These are phyloP conservation scores for Linnaemya vulpina DNA, from an alignment of 2,888 invertebrate genomes.

Conservation along the genomic window DNA sequence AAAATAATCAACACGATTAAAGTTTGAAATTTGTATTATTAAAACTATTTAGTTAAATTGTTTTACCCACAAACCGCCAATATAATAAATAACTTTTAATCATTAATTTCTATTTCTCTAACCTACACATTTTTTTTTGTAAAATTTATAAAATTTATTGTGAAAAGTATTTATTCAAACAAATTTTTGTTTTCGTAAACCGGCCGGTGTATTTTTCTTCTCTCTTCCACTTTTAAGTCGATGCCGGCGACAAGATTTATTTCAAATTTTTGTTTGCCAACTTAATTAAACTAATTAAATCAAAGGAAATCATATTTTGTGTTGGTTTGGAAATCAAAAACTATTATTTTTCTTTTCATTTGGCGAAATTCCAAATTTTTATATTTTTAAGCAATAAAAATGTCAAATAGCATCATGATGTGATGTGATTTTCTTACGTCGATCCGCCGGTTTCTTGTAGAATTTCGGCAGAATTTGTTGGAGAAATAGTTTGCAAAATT, in stretches of 20 bases:
- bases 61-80: too few relatives aligned
- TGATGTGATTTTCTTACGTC: too few relatives aligned
- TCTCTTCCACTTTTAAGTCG: neutral
- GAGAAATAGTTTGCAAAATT: too few relatives aligned
- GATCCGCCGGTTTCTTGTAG: too few relatives aligned
- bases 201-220: constrained; percentile 39
- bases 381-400: too few relatives aligned
- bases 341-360: neutral
- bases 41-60: neutral
- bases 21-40: too few relatives aligned
- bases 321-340: too few relatives aligned
- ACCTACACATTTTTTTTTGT: neutral
- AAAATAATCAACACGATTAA: too few relatives aligned
- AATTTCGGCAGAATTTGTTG: too few relatives aligned
- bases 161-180: neutral
- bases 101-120: neutral
- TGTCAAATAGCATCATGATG: too few relatives aligned
- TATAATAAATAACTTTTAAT: too few relatives aligned
- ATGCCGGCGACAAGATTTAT: constrained; percentile 22
- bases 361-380: constrained; percentile 2
- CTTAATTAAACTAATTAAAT: constrained; percentile 1
- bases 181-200: constrained; percentile 15
- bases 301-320: neutral
- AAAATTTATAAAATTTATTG: neutral
- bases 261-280: constrained; percentile 11